Evolutionary conservation across 2,113 vertebrate genomes (phyloP), one percentile per base, ranked within the genome.

Genomic region (Rhombomys opimus): DNA sequence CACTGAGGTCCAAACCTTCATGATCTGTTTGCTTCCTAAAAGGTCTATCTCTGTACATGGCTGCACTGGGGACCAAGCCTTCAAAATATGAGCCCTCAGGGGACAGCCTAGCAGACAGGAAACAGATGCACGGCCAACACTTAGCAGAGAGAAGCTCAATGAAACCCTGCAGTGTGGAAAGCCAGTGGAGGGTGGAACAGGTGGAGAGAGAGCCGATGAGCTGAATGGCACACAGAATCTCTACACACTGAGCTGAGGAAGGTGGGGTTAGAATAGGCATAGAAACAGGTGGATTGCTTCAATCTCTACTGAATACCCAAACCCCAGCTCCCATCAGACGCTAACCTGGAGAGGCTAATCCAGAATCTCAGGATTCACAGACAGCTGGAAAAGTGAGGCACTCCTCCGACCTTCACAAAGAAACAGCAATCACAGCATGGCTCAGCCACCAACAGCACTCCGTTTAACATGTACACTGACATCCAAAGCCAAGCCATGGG

Each of bases 251-350:
- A 80, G 73, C 41, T 32, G 4, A 65, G 0, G 0, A 50, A 57
- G 27, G 27, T 25, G 0, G 54, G 22, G 0, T 7, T 5, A 23
- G 25, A 61, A 15, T 1, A 7, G 25, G 30, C 13, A 18, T 5
- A 23, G 70, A 89, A 67, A 32, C 32, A n/a, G 70, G 65, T 17
- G 30, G 35, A 4, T 0, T 30, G 46, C 63, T 12, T 52, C 11
- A n/a, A n/a, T 67, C 67, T 94, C 23, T 18, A 54, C 35, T 10
- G 4, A 50, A 84, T 11, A 75, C 0, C 63, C 76, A 84, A 30
- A 59, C 15, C n/a, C 38, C 27, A 22, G 17, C 30, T 92, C 41
- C 72, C 57, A 84, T 50, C 87, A 17, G n/a, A 65, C 4, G 15
- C 7, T 65, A 25, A 52, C 41, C 59, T 46, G 32, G 54, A 82